Conservation (phyloP, 1,140 invertebrate genomes). For the Heliothis subflexa region DNA sequence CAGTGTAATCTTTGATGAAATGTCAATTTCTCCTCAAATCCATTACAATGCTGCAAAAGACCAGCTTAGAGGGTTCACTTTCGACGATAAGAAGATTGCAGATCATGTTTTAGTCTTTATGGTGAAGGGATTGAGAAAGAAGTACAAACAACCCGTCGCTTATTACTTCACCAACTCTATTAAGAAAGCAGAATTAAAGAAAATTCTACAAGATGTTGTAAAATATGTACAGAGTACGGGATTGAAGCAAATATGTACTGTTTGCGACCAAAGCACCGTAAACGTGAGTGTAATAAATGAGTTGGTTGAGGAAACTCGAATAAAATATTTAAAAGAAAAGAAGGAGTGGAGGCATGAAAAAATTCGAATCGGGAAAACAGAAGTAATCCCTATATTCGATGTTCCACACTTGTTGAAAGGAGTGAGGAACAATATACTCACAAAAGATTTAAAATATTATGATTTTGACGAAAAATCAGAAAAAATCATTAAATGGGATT, state of each 20-base stretch:
- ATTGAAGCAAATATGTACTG: constrained; percentile 44
- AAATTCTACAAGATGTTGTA: constrained; percentile 5
- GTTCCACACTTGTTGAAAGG: constrained; percentile 8
- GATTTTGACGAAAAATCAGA: background rate
- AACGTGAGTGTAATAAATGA: constrained; percentile 58
- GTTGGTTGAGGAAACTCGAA: constrained; percentile 48
- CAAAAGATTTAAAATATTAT: constrained; percentile 11
- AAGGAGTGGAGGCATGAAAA: constrained; percentile 49
- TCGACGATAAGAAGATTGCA: constrained; percentile 28
- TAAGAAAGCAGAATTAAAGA: constrained; percentile 9
- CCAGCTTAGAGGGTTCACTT: constrained; percentile 46
- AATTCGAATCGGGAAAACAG: constrained; percentile 1
- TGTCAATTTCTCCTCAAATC: constrained; percentile 31
- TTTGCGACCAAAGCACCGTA: constrained; percentile 56
- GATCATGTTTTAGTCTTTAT: constrained; percentile 51
- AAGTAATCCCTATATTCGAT: constrained; percentile 27
- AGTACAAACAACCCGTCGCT: constrained; percentile 49
- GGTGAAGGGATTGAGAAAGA: constrained; percentile 44
- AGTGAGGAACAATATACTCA: background rate
- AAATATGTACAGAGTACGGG: constrained; percentile 43
- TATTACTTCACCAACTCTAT: constrained; percentile 2
- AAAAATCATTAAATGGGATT: background rate
- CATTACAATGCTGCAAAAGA: constrained; percentile 45
- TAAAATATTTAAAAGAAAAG: constrained; percentile 27
- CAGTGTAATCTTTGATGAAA: constrained; percentile 13